Conservation (phyloP, 2,113 vertebrate species). For the Clupea harengus region DNA sequence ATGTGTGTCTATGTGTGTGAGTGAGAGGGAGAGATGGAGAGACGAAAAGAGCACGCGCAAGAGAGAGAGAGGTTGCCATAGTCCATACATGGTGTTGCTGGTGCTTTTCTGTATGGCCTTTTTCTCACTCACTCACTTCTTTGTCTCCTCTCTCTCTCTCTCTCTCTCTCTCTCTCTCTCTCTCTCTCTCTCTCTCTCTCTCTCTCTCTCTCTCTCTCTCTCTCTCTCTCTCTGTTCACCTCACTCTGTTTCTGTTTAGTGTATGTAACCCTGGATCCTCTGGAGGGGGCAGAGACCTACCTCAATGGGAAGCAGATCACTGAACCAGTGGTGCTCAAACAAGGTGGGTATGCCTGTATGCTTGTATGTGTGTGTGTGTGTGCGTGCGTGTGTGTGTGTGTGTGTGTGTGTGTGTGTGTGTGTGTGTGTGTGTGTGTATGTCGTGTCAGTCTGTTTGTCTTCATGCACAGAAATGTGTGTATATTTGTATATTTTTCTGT, state of each 20-base stretch:
- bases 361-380: background rate
- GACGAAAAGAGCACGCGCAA: background rate
- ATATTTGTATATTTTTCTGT: background rate
- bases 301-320: slow-evolving; percentile 84
- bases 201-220: background rate
- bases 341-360: slow-evolving; percentile 56
- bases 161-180: slow-evolving; percentile 24
- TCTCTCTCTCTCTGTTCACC: background rate
- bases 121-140: background rate
- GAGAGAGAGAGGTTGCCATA: background rate
- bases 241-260: slow-evolving; percentile 63
- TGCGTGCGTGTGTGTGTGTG: background rate
- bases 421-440: background rate
- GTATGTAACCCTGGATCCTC: slow-evolving; percentile 79
- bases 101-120: background rate
- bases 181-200: background rate
- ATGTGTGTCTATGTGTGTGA: slow-evolving; percentile 21
- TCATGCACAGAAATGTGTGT: background rate
- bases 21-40: background rate
- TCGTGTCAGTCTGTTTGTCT: background rate
- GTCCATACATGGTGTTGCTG: background rate
- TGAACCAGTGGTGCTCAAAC: slow-evolving; percentile 74
- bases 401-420: background rate
- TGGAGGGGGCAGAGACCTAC: slow-evolving; percentile 81
- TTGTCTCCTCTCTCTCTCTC: background rate